Evolutionary conservation across 2,888 invertebrate species (phyloP), one percentile per base, ranked within the genome.

Genomic region (Parthenolecanium corni): DNA sequence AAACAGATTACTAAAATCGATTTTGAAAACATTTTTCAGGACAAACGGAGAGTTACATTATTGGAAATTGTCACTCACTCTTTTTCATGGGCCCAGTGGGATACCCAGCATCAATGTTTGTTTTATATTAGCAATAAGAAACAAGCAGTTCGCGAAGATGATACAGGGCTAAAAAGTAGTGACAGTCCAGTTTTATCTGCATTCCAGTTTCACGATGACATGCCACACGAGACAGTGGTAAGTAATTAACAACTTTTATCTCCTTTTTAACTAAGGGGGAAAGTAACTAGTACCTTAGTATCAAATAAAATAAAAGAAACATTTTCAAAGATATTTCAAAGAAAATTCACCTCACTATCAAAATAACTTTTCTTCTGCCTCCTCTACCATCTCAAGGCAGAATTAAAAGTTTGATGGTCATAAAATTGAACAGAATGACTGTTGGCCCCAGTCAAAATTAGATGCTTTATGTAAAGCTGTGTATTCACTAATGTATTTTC

Each of bases 1-100:
- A 40, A 40, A 1, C 16, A n/a, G n/a, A n/a, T n/a, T n/a, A n/a
- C 2, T 1, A 40, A n/a, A n/a, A 40, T n/a, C 40, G 16, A 9
- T 38, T 12, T 11, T 38, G 11, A 9, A 47, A 47, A 12, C 6
- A 47, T 47, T 9, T 56, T 66, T 58, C 14, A 31, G 16, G 20
- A 65, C 40, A 54, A 65, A 38, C 44, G 67, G 9, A 64, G 65
- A 23, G 64, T 66, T n/a, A 66, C 47, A 58, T 72, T 72, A 63
- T 69, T 72, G 3, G 80, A 80, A 67, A 71, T 72, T 1, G 70
- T 80, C 25, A 85, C 86, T 1, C 81, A 81, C 70, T 81, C 80
- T 47, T 89, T 89, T 70, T 82, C 84, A 40, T 91, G 89, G 89
- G 87, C 88, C 0, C 90, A 90, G 69, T 90, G 89, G 89, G 88